Evolutionary conservation across 1,140 invertebrate genomes (phyloP).

Genomic region (Atopsyche davidsoni): DNA sequence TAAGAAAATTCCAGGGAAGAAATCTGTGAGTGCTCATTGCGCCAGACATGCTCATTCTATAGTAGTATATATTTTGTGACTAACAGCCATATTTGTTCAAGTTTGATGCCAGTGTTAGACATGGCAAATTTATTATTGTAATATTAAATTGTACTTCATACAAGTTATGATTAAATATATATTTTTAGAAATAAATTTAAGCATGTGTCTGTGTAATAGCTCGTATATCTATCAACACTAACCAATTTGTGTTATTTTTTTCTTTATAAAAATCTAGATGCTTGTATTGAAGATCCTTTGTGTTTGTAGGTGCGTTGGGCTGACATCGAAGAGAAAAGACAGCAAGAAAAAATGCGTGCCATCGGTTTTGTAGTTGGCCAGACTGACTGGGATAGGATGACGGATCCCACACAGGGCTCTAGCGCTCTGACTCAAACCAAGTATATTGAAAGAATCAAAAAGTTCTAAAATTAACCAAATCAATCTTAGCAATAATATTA

Average conservation of each 20-base stretch:
- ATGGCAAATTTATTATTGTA: too few species aligned
- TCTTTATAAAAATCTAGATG: not conserved
- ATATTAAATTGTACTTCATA: too few species aligned
- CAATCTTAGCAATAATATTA: too few species aligned
- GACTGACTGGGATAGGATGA: constrained; percentile 91
- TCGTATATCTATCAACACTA: not conserved
- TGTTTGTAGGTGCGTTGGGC: constrained; percentile 85
- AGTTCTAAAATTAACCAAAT: constrained; percentile 8
- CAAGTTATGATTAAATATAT: too few species aligned
- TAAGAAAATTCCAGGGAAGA: constrained; percentile 70
- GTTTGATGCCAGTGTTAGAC: too few species aligned
- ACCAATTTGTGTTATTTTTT: not conserved
- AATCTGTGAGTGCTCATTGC: constrained; percentile 78
- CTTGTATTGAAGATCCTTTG: too few species aligned
- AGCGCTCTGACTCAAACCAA: constrained; percentile 88
- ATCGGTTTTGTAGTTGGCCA: constrained; percentile 94
- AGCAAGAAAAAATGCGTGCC: constrained; percentile 85
- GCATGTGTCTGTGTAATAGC: not conserved
- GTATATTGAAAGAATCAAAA: constrained; percentile 67
- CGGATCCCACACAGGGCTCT: constrained; percentile 82
- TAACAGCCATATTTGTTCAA: too few species aligned
- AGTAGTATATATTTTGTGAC: too few species aligned
- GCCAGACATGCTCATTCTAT: too few species aligned
- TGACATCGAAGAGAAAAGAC: constrained; percentile 87
- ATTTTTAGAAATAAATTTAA: too few species aligned